phyloP scores from a whole-genome alignment of 2,888 invertebrate genomes.

The Lamproptera curius region DNA sequence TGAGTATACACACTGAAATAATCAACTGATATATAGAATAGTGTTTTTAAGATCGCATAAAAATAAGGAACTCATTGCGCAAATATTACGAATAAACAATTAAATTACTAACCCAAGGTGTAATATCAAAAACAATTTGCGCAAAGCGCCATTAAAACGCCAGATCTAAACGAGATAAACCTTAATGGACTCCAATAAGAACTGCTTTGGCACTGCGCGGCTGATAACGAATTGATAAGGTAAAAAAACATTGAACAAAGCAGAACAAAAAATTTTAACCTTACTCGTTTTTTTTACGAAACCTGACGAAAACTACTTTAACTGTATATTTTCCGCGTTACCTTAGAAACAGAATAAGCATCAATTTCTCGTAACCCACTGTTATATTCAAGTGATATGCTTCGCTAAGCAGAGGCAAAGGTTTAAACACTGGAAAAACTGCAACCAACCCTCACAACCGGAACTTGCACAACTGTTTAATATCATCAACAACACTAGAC shows the following conservation, averaged over 20 bases:
- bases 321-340: constrained; percentile 2
- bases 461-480: neutral
- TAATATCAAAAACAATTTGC: neutral
- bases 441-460: constrained; percentile 8
- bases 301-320: constrained; percentile 3
- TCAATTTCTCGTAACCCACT: constrained; percentile 30
- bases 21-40: too few species aligned
- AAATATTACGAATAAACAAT: too few species aligned
- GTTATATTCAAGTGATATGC: constrained; percentile 42
- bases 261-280: constrained; percentile 17
- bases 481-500: constrained; percentile 22
- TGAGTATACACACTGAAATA: too few species aligned
- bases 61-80: too few species aligned
- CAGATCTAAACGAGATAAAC: neutral
- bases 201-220: constrained; percentile 6
- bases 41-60: too few species aligned
- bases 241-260: constrained; percentile 17
- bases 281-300: constrained; percentile 15
- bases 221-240: constrained; percentile 27
- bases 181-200: neutral
- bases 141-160: neutral
- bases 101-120: neutral
- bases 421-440: constrained; percentile 47
- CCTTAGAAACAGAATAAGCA: constrained; percentile 5
- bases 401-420: constrained; percentile 52